Base-by-base conservation (phyloP, 1,140 invertebrate species). In the Papilio helenus region DNA sequence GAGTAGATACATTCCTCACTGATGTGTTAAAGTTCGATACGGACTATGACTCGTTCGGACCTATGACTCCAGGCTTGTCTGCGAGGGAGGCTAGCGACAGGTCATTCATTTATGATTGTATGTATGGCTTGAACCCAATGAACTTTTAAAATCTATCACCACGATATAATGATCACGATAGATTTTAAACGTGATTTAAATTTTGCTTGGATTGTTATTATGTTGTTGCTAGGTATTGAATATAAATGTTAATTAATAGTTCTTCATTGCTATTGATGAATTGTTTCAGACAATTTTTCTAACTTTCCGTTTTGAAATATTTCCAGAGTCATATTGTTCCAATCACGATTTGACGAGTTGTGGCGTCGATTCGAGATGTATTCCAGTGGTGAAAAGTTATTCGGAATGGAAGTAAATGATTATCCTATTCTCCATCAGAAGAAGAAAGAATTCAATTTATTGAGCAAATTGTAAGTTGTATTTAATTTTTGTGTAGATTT, bases 41-140 rank as follows among this genome's bases (percentile, higher is more conserved):
- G 3, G 97, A 98, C 85, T 98, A 97, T 92, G 96, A 97, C 81
- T 87, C 93, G 0, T 96, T 96, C 89, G 98, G 98, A 12, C 98
- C 98, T 0, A 97, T 98, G 97, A 96, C 97, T 4, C 95, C 96
- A 61, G 98, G 97, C 16, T 95, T 98, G 26, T 92, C 96, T 10
- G 97, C 98, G 9, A 96, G 97, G 90, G 98, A 98, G 93, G 98
- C 98, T 8, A 98, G 97, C 84, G 97, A 98, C 89, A 95, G 96
- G 96, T 96, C 72, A 34, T 46, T 46, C 3, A 46, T 73, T 74
- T 29, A 39, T 16, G 23, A 49, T 29, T 1, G 74, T 0, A n/a
- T 0, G 5, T 55, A 55, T 55, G 16, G 46, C 46, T 49, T 14
- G 14, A 49, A 49, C 14, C 46, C 4, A 49, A 49, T 5, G 18